Percentiles rank a stretch among this genome's conserved stretches.
These are phyloP conservation scores for Odocoileus hemionus DNA, from an alignment of 2,113 vertebrate genomes.

Conservation along the genomic window DNA sequence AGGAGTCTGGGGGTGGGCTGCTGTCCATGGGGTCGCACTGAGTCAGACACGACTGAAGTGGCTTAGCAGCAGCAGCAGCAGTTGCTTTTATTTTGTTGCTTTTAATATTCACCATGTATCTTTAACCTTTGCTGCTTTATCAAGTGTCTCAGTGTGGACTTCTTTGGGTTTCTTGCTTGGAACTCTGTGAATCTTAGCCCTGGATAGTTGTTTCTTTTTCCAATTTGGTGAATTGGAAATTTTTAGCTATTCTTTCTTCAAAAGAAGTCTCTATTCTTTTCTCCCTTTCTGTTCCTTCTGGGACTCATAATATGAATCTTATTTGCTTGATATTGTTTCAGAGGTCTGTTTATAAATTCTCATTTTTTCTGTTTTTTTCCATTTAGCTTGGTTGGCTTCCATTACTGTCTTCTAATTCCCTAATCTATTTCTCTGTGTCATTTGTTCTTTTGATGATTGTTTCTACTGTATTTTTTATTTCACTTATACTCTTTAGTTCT, in stretches of 20 bases:
- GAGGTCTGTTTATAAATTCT: background rate
- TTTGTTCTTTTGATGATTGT: background rate
- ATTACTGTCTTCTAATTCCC: background rate
- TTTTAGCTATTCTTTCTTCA: background rate
- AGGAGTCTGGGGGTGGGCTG: background rate
- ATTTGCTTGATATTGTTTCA: background rate
- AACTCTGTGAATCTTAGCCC: background rate
- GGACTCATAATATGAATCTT: background rate
- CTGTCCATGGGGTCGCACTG: fast-evolving
- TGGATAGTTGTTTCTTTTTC: background rate
- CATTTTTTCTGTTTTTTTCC: background rate
- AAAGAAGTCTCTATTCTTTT: background rate
- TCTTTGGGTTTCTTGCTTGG: background rate
- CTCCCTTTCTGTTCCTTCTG: background rate
- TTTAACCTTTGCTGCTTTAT: background rate
- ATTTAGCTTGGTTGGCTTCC: background rate
- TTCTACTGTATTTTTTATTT: background rate
- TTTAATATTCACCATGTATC: background rate
- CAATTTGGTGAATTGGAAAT: background rate
- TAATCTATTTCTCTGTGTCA: background rate
- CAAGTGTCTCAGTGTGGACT: background rate
- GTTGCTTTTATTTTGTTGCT: background rate
- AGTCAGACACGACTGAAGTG: background rate
- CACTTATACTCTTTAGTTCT: background rate
- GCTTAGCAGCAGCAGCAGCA: background rate